Evolutionary conservation across 2,888 invertebrate species (phyloP), one percentile per base, ranked within the genome.

Genomic region (Stegophylla sp.): DNA sequence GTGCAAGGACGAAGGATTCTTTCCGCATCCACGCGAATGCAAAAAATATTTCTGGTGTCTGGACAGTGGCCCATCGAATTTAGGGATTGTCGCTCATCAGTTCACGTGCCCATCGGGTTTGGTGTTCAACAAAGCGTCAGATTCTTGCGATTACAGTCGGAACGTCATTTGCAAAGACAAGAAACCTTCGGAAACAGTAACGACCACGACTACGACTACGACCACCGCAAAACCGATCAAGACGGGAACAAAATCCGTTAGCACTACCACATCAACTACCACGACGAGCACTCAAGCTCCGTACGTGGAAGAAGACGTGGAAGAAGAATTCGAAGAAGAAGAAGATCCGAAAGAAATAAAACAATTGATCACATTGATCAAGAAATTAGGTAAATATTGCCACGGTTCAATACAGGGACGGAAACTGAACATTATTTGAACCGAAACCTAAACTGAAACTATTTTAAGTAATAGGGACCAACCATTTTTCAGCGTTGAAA

Each of bases 21-120:
- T 92, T 88, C 92, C 92, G 20, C 95, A 96, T 87, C 96, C 96
- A 0, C 90, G 94, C 59, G 96, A 96, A 87, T 96, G 96, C 87
- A 95, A 95, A 86, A 96, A 96, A 86, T 96, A 96, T 86, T 96
- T 94, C 88, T 96, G 96, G 96, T 96, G 96, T 86, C 88, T 96
- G 83, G 95, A 95, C 86, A 94, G 92, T 84, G 94, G 94, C 3
- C 93, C 95, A 0, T 94, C 95, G 0, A 93, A 95, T 85, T 89
- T 95, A 23, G 96, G 96, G 83, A 92, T 96, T 71, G 93, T 96
- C 5, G 95, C 95, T 0, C 95, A 96, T 88, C 93, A 94, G 86
- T 96, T 96, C 86, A 96, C 95, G 0, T 96, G 96, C 85, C 96
- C 96, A 5, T 94, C 96, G 81, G 95, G 95, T 41, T 88, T 96